Evolutionary conservation across 2,888 invertebrate species (phyloP), one percentile per base, ranked within the genome.

Genomic region (Globia sparganii): DNA sequence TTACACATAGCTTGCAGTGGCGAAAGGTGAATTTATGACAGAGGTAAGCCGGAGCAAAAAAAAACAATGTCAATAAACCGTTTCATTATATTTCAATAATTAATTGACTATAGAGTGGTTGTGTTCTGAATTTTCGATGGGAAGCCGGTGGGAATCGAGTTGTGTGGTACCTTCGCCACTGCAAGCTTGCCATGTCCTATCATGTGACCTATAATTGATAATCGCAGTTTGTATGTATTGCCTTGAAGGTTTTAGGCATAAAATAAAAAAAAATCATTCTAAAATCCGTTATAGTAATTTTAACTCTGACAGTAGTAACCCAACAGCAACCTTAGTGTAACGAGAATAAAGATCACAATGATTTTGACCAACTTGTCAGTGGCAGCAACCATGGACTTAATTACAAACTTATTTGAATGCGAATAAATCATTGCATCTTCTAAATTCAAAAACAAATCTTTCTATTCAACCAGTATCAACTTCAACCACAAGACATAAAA

Each of bases 401-500:
- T n/a, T n/a, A 9, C 9, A 53, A 53, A 9, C 53, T 53, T 25
- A 53, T 53, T 4, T 9, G 25, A 53, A 53, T 53, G 25, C 25
- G 6, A 49, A 49, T 49, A 49, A 49, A n/a, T n/a, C n/a, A n/a
- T n/a, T n/a, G n/a, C n/a, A n/a, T 75, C 9, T 53, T 43, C n/a
- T 25, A 62, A 75, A 34, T 43, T 40, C 9, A 78, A 71, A 43
- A 11, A 77, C 64, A 65, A 53, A 56, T 46, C 1, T 11, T 58
- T 56, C 31, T 62, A 18, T 49, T 43, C 37, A 58, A 73, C 34
- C 43, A 67, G 31, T 18, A 28, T 49, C 56, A 64, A 56, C n/a
- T 34, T 59, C 31, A 69, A 68, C 9, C 21, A 37, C 18, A 56
- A 59, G 61, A 64, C n/a, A 81, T 72, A 69, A 74, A 69, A 74